Conservation (phyloP, 2,888 invertebrate species). For the Brachyptera putata region DNA sequence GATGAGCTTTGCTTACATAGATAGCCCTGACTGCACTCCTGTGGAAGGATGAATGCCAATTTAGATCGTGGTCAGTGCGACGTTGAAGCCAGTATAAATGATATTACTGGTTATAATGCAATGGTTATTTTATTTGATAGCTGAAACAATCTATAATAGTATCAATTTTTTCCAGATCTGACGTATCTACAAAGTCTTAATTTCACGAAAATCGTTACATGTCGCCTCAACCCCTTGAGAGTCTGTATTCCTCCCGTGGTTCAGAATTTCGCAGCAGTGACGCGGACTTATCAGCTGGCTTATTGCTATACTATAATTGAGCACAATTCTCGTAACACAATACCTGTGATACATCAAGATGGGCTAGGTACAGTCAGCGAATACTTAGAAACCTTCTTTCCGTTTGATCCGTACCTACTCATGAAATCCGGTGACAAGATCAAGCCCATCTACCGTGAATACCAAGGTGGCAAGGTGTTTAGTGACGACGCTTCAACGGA, state of each 20-base stretch:
- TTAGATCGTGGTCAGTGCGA: no score
- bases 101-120: no score
- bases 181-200: constrained; percentile 76
- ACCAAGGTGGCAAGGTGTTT: constrained; percentile 46
- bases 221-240: constrained; percentile 81
- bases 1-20: no score
- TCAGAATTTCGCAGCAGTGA: constrained; percentile 75
- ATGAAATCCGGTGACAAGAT: constrained; percentile 52
- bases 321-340: constrained; percentile 63
- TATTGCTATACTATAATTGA: constrained; percentile 91
- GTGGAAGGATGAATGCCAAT: no score
- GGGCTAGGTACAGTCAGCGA: constrained; percentile 46
- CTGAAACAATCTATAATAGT: no score
- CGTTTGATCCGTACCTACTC: constrained; percentile 84
- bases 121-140: no score
- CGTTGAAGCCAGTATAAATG: no score
- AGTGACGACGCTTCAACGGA: constrained; percentile 33
- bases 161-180: constrained; percentile 69
- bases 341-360: constrained; percentile 55
- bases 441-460: constrained; percentile 48
- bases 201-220: constrained; percentile 79
- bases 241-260: constrained; percentile 74
- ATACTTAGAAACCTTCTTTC: constrained; percentile 71
- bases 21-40: no score
- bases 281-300: constrained; percentile 79